Percentiles rank a stretch among this genome's conserved stretches.
Conservation (phyloP, 92 coral and sea anemone genomes). For the Bergia puertoricense region DNA sequence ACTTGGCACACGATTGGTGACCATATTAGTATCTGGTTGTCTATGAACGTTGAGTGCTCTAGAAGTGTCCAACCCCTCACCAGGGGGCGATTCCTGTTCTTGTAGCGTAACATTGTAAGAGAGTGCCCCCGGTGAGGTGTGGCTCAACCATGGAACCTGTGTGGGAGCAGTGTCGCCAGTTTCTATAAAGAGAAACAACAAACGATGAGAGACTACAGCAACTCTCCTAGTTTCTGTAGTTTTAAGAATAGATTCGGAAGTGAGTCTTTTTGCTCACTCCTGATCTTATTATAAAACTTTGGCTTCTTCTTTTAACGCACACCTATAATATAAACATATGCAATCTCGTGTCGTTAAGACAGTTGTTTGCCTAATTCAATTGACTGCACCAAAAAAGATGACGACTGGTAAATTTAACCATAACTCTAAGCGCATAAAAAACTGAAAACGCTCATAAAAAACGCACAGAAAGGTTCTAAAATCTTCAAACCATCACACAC, state of each 20-base stretch:
- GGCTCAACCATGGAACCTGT: constrained; percentile 51
- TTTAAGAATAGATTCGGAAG: neutral
- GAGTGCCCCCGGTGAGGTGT: constrained; percentile 89
- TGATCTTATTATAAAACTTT: neutral
- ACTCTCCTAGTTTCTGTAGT: no score
- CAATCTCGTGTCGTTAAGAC: no score
- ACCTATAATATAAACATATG: no score
- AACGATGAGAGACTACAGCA: neutral
- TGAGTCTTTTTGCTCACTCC: neutral
- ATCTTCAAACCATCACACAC: no score
- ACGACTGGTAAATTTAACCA: no score
- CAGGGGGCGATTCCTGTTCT: constrained; percentile 97
- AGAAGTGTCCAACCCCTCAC: constrained; percentile 35
- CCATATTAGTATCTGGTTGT: neutral
- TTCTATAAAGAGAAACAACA: neutral
- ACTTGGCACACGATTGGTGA: neutral
- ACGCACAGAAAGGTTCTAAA: no score
- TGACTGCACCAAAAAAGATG: no score
- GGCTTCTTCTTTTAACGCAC: neutral
- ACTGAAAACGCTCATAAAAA: no score
- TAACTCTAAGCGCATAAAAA: no score
- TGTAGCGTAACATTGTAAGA: constrained; percentile 99
- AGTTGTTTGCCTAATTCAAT: neutral
- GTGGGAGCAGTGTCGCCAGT: neutral
- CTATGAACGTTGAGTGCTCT: neutral